Evolutionary conservation across 1,140 invertebrate genomes (phyloP).

Genomic region (Ctenoplectra terminalis): DNA sequence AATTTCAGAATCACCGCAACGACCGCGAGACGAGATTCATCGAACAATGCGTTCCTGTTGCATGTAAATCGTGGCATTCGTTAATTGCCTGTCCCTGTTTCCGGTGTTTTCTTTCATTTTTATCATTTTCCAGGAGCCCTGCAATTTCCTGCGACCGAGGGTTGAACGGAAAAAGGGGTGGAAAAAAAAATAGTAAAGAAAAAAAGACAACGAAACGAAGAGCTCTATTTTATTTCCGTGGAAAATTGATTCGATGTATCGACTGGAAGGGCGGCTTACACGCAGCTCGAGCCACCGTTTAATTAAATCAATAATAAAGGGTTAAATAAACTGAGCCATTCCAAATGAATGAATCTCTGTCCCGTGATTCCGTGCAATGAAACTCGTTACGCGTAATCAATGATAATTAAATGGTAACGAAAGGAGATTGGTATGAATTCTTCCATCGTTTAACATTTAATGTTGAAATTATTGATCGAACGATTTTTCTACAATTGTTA

Average conservation of each 20-base stretch:
- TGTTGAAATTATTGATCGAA: too few species aligned
- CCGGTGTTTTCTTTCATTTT: background rate
- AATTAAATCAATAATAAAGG: constrained; percentile 35
- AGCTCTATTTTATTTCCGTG: constrained; percentile 8
- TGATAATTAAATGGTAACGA: background rate
- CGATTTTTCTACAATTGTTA: too few species aligned
- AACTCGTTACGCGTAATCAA: constrained; percentile 1
- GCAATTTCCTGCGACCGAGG: background rate
- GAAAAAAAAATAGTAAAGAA: background rate
- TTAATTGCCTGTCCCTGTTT: background rate
- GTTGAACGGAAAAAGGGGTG: background rate
- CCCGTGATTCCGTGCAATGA: too few species aligned
- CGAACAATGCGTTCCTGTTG: constrained; percentile 25
- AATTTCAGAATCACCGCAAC: constrained; percentile 49
- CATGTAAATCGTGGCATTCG: constrained; percentile 8
- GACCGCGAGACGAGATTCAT: constrained; percentile 34
- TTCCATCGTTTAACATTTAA: too few species aligned
- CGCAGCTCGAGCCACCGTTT: background rate
- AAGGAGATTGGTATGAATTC: background rate
- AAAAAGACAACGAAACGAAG: too few species aligned
- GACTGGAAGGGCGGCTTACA: background rate
- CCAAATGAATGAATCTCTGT: background rate
- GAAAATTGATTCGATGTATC: constrained; percentile 18
- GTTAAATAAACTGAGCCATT: constrained; percentile 15
- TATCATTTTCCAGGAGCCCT: background rate